phyloP scores from a whole-genome alignment of 2,797 vertebrate genomes.

The Alcedo quadribrachys region DNA sequence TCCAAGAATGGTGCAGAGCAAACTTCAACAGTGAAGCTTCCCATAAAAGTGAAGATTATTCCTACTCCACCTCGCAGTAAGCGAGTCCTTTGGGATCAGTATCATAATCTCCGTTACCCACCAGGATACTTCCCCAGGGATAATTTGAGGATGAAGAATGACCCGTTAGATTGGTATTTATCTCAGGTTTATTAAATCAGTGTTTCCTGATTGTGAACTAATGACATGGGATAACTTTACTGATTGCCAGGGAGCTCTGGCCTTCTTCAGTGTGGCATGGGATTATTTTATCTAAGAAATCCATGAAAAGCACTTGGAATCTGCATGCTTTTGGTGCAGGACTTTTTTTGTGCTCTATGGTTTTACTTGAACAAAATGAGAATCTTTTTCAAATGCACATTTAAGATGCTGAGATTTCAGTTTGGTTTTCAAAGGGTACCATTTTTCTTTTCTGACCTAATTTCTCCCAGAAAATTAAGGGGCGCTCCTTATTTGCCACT shows the following conservation, averaged over 20 bases:
- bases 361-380: not conserved
- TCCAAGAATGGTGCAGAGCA: slow-evolving; percentile 89
- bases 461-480: not conserved
- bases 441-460: not conserved
- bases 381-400: not conserved
- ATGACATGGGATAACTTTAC: not conserved
- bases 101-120: slow-evolving; percentile 97
- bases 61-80: slow-evolving; percentile 96
- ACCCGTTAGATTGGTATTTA: slow-evolving; percentile 94
- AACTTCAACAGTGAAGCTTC: slow-evolving; percentile 94
- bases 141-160: slow-evolving; percentile 98
- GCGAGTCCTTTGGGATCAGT: slow-evolving; percentile 98
- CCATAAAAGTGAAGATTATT: slow-evolving; percentile 96
- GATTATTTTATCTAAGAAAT: not conserved
- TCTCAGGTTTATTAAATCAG: slow-evolving; percentile 34
- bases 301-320: not conserved
- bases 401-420: not conserved
- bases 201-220: not conserved
- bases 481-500: not conserved
- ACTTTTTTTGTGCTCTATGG: not conserved
- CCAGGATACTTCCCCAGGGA: slow-evolving; percentile 98
- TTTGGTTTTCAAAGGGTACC: not conserved
- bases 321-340: not conserved
- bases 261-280: not conserved
- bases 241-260: not conserved